phyloP scores from a whole-genome alignment of 2,888 invertebrate species.

The Leucophora obtusa region DNA sequence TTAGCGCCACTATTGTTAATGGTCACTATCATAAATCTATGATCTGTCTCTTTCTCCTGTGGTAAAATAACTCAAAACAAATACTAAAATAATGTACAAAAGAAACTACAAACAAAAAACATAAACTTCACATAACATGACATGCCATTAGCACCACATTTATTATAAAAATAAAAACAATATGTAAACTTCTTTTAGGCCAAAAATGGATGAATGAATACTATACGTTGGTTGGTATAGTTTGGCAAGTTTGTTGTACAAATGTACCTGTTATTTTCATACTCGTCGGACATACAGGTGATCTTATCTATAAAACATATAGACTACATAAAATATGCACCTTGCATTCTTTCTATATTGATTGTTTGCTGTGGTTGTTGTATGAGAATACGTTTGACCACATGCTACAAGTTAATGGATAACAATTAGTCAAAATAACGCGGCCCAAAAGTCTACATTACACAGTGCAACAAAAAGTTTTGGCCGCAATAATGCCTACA shows the following conservation, averaged over 20 bases:
- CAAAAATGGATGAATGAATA: constrained; percentile 18
- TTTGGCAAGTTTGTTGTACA: constrained; percentile 5
- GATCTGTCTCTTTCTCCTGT: constrained; percentile 45
- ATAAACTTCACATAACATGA: constrained; percentile 47
- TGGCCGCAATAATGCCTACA: too few species aligned
- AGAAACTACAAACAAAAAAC: background rate
- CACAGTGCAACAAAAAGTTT: too few species aligned
- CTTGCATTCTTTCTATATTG: constrained; percentile 41
- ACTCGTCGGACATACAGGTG: constrained; percentile 23
- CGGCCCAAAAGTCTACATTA: constrained; percentile 53
- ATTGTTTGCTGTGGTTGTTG: background rate
- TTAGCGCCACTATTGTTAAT: constrained; percentile 63
- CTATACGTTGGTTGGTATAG: background rate
- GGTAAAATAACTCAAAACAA: constrained; percentile 38
- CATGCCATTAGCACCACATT: constrained; percentile 64
- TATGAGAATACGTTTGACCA: constrained; percentile 22
- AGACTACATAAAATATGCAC: constrained; percentile 50
- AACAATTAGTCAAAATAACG: constrained; percentile 63
- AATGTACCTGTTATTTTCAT: constrained; percentile 8
- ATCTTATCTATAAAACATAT: constrained; percentile 51
- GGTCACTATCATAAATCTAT: constrained; percentile 64
- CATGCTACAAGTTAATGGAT: constrained; percentile 64
- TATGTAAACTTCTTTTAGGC: background rate
- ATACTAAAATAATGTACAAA: constrained; percentile 54
- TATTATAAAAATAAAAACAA: constrained; percentile 43